Percentiles rank a stretch among this genome's conserved stretches.
These are phyloP conservation scores for Acanthosepion pharaonis DNA, from an alignment of 2,888 invertebrate species.

Conservation along the genomic window DNA sequence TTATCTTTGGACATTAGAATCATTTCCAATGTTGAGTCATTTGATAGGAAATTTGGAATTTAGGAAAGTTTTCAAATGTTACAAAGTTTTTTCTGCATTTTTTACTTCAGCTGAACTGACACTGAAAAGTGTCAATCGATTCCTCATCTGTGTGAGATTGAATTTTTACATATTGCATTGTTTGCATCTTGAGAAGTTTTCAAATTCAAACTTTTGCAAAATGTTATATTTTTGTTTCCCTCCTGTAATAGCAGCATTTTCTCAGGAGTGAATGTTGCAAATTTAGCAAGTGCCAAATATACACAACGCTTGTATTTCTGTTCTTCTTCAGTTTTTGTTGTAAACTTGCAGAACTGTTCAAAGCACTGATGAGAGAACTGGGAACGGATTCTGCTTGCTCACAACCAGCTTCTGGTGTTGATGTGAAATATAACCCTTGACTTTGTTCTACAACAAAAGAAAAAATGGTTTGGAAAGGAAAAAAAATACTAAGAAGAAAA, in stretches of 20 bases:
- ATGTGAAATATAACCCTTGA: constrained; percentile 98
- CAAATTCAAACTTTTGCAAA: neutral
- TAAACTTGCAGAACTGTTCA: constrained; percentile 35
- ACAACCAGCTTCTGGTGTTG: constrained; percentile 97
- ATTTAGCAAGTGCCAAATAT: neutral
- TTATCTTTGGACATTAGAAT: too few species aligned
- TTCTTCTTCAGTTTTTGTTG: neutral
- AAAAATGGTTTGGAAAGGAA: neutral
- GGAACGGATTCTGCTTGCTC: constrained; percentile 97
- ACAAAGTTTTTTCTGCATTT: neutral
- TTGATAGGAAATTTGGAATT: neutral
- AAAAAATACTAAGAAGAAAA: too few species aligned
- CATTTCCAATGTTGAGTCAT: neutral
- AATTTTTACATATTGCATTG: neutral
- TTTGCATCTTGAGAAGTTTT: too few species aligned
- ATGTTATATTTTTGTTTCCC: neutral
- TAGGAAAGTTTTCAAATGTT: neutral
- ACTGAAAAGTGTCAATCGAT: neutral
- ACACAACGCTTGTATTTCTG: neutral
- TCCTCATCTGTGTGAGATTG: neutral
- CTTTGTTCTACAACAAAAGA: constrained; percentile 81
- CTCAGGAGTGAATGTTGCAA: neutral
- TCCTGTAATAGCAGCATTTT: neutral
- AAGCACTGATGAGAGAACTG: constrained; percentile 76
- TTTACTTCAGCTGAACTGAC: neutral